Percentiles rank a stretch among this genome's conserved stretches.
Conservation (phyloP, 2,113 vertebrate genomes). For the Pachyramphus minor region DNA sequence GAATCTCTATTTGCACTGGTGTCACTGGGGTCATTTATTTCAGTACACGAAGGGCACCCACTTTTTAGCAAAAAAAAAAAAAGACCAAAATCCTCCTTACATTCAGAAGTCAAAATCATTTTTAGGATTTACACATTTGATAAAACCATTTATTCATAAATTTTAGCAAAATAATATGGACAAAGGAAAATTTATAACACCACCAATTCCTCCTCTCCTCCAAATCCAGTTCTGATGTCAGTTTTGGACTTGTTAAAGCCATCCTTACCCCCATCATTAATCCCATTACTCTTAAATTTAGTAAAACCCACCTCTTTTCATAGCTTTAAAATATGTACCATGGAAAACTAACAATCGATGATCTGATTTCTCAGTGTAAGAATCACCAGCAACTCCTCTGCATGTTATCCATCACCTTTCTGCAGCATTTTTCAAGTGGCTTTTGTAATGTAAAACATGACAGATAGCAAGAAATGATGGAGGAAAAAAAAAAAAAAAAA, state of each 20-base stretch:
- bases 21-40: neutral
- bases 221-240: neutral
- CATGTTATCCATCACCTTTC: neutral
- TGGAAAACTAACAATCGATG: neutral
- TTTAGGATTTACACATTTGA: neutral
- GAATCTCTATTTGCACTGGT: neutral
- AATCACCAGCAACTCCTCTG: neutral
- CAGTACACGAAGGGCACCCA: neutral
- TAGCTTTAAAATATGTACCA: neutral
- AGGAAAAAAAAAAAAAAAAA: neutral
- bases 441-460: neutral
- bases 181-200: neutral
- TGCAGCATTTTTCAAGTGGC: neutral
- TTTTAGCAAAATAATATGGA: neutral
- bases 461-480: neutral
- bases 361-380: neutral
- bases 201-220: neutral
- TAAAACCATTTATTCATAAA: neutral
- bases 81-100: neutral
- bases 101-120: neutral
- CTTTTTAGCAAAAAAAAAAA: neutral
- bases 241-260: neutral
- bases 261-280: neutral
- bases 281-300: neutral
- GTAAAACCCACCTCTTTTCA: neutral